Base-by-base conservation (phyloP, 2,888 invertebrate genomes). In the Poecilobothrus nobilitatus region DNA sequence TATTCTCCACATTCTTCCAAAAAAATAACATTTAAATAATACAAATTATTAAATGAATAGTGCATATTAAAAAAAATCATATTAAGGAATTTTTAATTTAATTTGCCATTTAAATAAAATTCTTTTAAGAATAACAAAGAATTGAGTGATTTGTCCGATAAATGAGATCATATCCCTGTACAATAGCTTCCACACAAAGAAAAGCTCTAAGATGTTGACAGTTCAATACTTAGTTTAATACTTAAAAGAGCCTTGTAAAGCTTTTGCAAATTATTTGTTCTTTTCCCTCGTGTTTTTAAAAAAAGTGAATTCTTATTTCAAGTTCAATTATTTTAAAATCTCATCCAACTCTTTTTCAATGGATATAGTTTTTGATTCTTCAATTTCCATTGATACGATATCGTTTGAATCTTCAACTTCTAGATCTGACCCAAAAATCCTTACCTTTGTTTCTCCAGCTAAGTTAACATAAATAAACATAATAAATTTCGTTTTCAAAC, bases 281-380 rank as follows among this genome's bases (percentile, higher is more conserved):
- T 20, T 22, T 63, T 63, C 21, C 63, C 63, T 21, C n/a, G 63
- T 63, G 22, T 63, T 63, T 63, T 22, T 21, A 63, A 21, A 63
- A 10, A 63, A 21, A 63, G 63, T 63, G 10, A 63, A 63, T 63
- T 63, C 22, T 21, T 63, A n/a, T 61, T 61, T 61, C n/a, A 61
- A 61, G 6, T n/a, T n/a, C 18, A 15, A 18, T 61, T 21, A 20
- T 63, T 63, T 63, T 63, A 63, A 34, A 63, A 63, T 63, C 10
- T 63, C 63, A 63, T 63, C 63, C 63, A 63, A 63, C 63, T 63
- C 63, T 63, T 63, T 63, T 63, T 63, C 63, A 63, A 63, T 63
- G 10, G 63, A 63, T 10, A 63, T 63, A 21, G 63, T 20, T 63
- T 63, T 21, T 63, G 63, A 63, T 63, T 63, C 20, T 63, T 63